These are phyloP conservation scores for Anarrhichthys ocellatus DNA, from an alignment of 2,113 vertebrate species.

Conservation along the genomic window DNA sequence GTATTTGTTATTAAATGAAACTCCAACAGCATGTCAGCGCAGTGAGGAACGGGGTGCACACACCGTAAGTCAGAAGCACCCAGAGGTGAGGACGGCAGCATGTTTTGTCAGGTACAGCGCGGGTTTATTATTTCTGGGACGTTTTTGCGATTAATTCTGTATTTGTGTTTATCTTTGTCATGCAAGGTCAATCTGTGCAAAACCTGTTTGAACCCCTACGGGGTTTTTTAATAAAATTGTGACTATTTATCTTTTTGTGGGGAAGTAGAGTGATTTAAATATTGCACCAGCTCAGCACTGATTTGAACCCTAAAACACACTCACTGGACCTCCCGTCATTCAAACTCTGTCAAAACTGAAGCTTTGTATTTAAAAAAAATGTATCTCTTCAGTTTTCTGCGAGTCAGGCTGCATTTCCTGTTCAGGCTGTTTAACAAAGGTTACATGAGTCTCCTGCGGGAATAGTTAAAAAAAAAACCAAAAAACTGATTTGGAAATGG, in stretches of 20 bases:
- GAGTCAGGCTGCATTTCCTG: constrained; percentile 3
- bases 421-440: neutral
- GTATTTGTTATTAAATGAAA: constrained; percentile 44
- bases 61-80: constrained; percentile 32
- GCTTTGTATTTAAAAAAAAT: too few species aligned
- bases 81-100: constrained; percentile 23
- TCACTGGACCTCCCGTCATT: too few species aligned
- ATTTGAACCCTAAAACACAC: neutral
- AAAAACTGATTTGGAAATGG: neutral
- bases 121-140: constrained; percentile 41
- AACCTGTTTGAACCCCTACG: neutral
- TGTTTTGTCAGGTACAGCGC: constrained; percentile 10
- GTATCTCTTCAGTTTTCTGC: neutral
- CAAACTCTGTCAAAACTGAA: neutral
- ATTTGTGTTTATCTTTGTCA: constrained; percentile 11
- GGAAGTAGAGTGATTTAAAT: neutral
- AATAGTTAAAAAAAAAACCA: neutral
- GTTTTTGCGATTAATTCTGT: constrained; percentile 18
- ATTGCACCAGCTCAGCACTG: neutral
- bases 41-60: constrained; percentile 15
- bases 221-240: neutral
- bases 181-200: constrained; percentile 14
- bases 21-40: constrained; percentile 27
- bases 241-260: neutral
- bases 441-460: neutral